Evolutionary conservation across 2,888 invertebrate genomes (phyloP), one percentile per base, ranked within the genome.

Genomic region (Microplitis manilae): DNA sequence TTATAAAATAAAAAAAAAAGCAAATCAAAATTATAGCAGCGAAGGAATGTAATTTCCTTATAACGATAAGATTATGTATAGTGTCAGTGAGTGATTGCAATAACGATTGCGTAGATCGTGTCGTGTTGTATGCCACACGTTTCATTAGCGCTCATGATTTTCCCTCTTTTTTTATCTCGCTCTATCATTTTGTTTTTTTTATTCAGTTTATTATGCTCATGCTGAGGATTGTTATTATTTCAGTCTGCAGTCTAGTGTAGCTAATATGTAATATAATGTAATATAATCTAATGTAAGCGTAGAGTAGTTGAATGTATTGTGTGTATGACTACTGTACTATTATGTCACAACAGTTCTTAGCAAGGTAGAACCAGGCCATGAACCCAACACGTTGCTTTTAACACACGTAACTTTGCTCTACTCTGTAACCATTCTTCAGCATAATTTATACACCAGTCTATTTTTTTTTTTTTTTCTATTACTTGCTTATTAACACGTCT

Each of bases 331-430:
- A 40, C 40, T 40, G n/a, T 59, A 64, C 41, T 73, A 73, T 77
- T 77, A 77, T 77, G 73, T 77, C 77, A 77, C 77, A 73, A 68
- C 68, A 38, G 39, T 20, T 60, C 65, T 67, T 64, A 62, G 68
- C 50, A 69, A 77, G 73, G 73, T 73, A 84, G 82, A 83, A 82
- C 41, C 81, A 82, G 85, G 81, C 86, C 85, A 80, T 86, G 85
- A 86, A 86, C 86, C 83, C 83, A 81, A 81, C 86, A 85, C 85
- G 85, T 85, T 86, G 85, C 84, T 83, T 41, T 78, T 41, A 77
- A 68, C 77, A 79, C 86, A 85, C 85, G 85, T 86, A 86, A 86
- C 85, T 80, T 50, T 50, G 50, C 50, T 69, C 17, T 68, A 17
- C 41, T 41, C 17, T 68, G n/a, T 40, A 68, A 68, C 41, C 41